Base-by-base conservation (phyloP, 1,140 invertebrate species). In the Heterodera carotae region DNA sequence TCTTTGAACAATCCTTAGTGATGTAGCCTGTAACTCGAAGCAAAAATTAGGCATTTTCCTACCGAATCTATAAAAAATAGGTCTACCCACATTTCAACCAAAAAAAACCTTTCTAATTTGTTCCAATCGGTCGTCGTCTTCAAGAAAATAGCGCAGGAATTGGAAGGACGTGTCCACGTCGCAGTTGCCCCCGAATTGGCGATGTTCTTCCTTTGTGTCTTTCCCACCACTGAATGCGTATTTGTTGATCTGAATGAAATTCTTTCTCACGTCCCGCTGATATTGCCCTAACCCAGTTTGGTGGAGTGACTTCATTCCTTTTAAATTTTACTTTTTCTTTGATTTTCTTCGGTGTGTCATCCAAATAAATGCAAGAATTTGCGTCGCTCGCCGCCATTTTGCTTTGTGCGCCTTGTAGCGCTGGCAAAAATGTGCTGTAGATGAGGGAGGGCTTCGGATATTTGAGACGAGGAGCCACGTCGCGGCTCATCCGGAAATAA, bases 221-320 rank as follows among this genome's bases (percentile, higher is more conserved):
- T 93, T 93, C 34, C 97, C 97, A 36, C 97, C 97, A 71, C 95
- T 98, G 90, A 98, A 99, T 33, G 97, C 97, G 89, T 98, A 94
- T 90, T 98, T 98, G 87, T 99, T 99, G 53, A 96, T 92, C 92
- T 94, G 80, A 78, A 80, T 29, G 18, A 79, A n/a, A n/a, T 69
- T 48, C 31, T 29, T 43, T 75, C 34, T n/a, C 59, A 74, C 15
- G 36, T 1, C 27, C 29, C 27, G n/a, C n/a, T n/a, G n/a, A n/a
- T n/a, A n/a, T n/a, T n/a, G n/a, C n/a, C n/a, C n/a, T n/a, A n/a
- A n/a, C n/a, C n/a, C n/a, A n/a, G n/a, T n/a, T n/a, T n/a, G n/a
- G n/a, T n/a, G n/a, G n/a, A n/a, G n/a, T n/a, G n/a, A n/a, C n/a
- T n/a, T n/a, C n/a, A n/a, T n/a, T n/a, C n/a, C n/a, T n/a, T n/a